Evolutionary conservation across 2,113 vertebrate genomes (phyloP).

Genomic region (Oceanodroma tethys): DNA sequence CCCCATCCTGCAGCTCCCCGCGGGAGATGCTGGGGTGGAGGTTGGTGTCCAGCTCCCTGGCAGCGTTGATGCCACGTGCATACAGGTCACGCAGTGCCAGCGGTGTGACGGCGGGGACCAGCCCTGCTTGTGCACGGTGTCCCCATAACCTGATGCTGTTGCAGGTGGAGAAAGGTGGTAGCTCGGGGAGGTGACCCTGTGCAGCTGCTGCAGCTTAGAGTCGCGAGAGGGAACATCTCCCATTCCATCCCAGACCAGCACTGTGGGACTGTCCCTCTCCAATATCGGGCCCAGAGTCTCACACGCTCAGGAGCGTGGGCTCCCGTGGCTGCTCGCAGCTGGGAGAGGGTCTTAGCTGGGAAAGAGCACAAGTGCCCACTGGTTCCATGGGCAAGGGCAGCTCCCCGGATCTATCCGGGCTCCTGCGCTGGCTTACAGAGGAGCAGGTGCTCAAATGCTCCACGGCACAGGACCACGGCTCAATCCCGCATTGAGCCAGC

Average conservation of each 20-base stretch:
- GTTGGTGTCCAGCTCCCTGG: rapidly evolving
- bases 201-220: background rate
- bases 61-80: rapidly evolving
- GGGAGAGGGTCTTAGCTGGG: background rate
- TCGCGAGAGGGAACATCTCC: background rate
- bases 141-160: rapidly evolving
- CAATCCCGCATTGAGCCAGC: background rate
- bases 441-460: background rate
- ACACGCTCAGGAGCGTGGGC: rapidly evolving
- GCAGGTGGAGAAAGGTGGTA: background rate
- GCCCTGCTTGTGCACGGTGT: background rate
- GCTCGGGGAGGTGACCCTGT: background rate
- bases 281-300: rapidly evolving
- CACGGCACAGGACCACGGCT: background rate
- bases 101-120: rapidly evolving
- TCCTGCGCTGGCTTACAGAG: background rate
- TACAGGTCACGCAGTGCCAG: background rate
- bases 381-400: rapidly evolving
- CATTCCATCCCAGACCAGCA: rapidly evolving
- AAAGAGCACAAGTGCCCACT: rapidly evolving
- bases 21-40: background rate
- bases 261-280: background rate
- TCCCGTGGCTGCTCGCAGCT: rapidly evolving
- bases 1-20: background rate
- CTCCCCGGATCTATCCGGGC: rapidly evolving